Evolutionary conservation across 2,797 vertebrate genomes (phyloP).

Genomic region (Streptopelia turtur): DNA sequence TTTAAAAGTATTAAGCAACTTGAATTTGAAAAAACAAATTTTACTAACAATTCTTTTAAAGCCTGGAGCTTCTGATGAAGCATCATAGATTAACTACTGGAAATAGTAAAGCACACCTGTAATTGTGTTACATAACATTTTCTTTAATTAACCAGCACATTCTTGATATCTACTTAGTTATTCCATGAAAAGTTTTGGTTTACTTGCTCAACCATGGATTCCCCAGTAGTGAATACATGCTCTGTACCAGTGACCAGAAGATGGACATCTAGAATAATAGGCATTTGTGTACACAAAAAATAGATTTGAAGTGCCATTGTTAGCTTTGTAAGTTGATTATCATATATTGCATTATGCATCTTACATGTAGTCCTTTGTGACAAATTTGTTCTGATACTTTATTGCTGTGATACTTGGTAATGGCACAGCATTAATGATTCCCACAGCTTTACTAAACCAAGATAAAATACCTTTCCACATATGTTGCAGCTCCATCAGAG

Average conservation of each 20-base stretch:
- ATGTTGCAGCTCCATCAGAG: constrained; percentile 11
- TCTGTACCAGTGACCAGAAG: background rate
- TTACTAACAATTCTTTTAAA: background rate
- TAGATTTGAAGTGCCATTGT: constrained; percentile 9
- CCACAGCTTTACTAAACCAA: constrained; percentile 51
- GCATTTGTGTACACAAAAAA: background rate
- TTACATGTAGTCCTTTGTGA: background rate
- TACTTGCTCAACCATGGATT: background rate
- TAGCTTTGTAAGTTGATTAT: constrained; percentile 37
- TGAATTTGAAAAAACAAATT: background rate
- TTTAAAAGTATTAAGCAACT: background rate
- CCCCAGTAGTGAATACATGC: background rate
- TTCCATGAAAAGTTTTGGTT: background rate
- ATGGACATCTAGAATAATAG: constrained; percentile 3
- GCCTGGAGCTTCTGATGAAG: background rate
- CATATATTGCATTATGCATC: constrained; percentile 24
- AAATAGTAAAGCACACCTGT: background rate
- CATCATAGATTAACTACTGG: background rate
- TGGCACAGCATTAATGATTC: constrained; percentile 23
- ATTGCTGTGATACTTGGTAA: constrained; percentile 23
- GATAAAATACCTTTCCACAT: constrained; percentile 46
- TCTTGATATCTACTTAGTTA: background rate
- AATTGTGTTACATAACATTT: background rate
- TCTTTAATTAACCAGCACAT: background rate
- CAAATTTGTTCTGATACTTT: constrained; percentile 16